Evolutionary conservation across 2,797 vertebrate genomes (phyloP).

Genomic region (Enteromius trimaculatus): DNA sequence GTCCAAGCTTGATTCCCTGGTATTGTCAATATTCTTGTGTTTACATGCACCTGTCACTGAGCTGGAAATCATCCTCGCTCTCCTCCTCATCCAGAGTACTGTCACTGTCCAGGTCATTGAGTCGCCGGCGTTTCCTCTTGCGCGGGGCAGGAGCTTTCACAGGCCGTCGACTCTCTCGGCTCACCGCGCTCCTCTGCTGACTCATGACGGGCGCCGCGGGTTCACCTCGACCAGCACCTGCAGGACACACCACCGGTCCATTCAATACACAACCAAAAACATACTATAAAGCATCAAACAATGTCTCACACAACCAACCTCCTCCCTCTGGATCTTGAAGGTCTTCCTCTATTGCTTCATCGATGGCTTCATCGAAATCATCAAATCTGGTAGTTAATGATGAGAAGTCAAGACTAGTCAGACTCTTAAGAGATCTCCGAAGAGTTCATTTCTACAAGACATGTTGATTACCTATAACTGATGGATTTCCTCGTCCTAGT

Average conservation of each 20-base stretch:
- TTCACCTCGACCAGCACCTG: slow-evolving; percentile 81
- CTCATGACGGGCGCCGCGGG: slow-evolving; percentile 83
- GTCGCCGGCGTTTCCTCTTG: slow-evolving; percentile 88
- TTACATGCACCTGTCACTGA: slow-evolving; percentile 87
- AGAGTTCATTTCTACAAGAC: neutral
- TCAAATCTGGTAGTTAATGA: slow-evolving; percentile 84
- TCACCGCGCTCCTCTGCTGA: slow-evolving; percentile 82
- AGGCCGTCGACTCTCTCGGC: slow-evolving; percentile 85
- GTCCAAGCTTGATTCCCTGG: neutral
- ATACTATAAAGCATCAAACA: neutral
- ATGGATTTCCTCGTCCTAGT: slow-evolving; percentile 93
- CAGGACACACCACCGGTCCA: neutral
- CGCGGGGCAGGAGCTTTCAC: slow-evolving; percentile 73
- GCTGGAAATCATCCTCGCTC: slow-evolving; percentile 95
- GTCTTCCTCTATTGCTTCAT: slow-evolving; percentile 97
- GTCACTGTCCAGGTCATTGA: slow-evolving; percentile 96
- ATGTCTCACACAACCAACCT: slow-evolving; percentile 73
- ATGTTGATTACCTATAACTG: slow-evolving; percentile 88
- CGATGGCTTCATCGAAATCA: slow-evolving; percentile 97
- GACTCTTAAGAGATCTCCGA: neutral
- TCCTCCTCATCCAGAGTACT: slow-evolving; percentile 92
- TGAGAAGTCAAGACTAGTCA: neutral
- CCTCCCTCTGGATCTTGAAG: slow-evolving; percentile 86
- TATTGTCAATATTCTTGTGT: neutral
- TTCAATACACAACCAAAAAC: neutral